phyloP scores from a whole-genome alignment of 2,888 invertebrate genomes.

The Lamellibrachia columna region DNA sequence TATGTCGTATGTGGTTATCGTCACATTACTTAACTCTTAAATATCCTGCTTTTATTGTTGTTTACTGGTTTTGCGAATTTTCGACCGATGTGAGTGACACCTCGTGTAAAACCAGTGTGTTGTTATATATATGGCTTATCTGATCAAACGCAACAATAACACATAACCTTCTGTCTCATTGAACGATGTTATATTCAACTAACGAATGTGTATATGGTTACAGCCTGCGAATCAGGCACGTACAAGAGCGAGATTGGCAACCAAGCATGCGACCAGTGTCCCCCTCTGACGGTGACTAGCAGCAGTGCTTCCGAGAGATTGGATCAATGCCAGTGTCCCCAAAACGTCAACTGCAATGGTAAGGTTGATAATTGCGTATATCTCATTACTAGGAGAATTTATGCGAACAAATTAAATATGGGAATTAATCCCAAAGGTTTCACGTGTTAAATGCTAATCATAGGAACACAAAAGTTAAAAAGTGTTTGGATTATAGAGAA shows the following conservation, averaged over 20 bases:
- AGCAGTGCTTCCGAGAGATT: neutral
- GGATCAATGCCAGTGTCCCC: neutral
- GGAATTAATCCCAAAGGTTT: neutral
- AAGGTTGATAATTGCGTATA: neutral
- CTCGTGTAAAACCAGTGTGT: neutral
- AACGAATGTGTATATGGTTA: neutral
- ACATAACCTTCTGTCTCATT: too few relatives aligned
- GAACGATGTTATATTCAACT: too few relatives aligned
- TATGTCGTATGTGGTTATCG: too few relatives aligned
- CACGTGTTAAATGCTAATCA: too few relatives aligned
- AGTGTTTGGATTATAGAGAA: too few relatives aligned
- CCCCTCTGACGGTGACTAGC: neutral
- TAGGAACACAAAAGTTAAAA: too few relatives aligned
- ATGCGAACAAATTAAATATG: neutral
- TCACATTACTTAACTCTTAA: too few relatives aligned
- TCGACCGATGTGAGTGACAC: too few relatives aligned
- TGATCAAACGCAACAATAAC: neutral
- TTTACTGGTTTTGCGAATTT: too few relatives aligned
- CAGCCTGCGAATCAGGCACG: neutral
- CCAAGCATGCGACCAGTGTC: neutral
- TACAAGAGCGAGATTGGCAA: neutral
- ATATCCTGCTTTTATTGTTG: too few relatives aligned
- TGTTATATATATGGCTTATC: neutral
- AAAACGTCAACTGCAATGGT: neutral
- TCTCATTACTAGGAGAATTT: neutral